Evolutionary conservation across 2,797 vertebrate genomes (phyloP).

Genomic region (Silurus aristotelis): DNA sequence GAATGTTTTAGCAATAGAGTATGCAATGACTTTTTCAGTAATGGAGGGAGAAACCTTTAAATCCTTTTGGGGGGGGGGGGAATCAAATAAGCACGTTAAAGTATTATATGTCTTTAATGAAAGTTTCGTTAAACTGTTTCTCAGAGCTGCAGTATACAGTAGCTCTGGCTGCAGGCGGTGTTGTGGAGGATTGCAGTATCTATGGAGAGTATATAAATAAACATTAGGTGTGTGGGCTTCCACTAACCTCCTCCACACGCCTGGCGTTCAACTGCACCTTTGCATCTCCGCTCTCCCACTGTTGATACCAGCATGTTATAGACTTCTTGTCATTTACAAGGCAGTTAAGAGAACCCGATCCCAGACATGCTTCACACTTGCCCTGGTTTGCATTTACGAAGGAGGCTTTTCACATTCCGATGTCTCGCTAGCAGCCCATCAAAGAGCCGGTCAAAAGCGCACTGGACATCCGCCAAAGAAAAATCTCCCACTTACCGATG

Average conservation of each 20-base stretch:
- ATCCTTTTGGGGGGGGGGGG: background rate
- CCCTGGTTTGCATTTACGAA: conserved; percentile 34
- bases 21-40: conserved; percentile 22
- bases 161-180: conserved; percentile 24
- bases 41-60: conserved; percentile 10
- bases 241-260: conserved; percentile 28
- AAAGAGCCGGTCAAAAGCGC: conserved; percentile 21
- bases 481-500: conserved; percentile 30
- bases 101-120: conserved; percentile 1
- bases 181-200: conserved; percentile 53
- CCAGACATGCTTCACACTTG: conserved; percentile 27
- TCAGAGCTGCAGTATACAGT: conserved; percentile 23
- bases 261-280: conserved; percentile 32
- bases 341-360: conserved; percentile 42
- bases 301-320: conserved; percentile 27
- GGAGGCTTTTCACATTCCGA: conserved; percentile 38
- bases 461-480: conserved; percentile 22
- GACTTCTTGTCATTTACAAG: conserved; percentile 49
- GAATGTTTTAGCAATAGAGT: conserved; percentile 34
- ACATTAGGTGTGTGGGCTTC: conserved; percentile 41
- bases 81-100: conserved; percentile 9
- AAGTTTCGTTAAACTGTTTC: conserved; percentile 29
- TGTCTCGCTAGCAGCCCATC: conserved; percentile 6
- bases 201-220: conserved; percentile 57
- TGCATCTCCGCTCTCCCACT: conserved; percentile 6